Evolutionary conservation across 2,888 invertebrate genomes (phyloP).

Genomic region (Prenolepis imparis): DNA sequence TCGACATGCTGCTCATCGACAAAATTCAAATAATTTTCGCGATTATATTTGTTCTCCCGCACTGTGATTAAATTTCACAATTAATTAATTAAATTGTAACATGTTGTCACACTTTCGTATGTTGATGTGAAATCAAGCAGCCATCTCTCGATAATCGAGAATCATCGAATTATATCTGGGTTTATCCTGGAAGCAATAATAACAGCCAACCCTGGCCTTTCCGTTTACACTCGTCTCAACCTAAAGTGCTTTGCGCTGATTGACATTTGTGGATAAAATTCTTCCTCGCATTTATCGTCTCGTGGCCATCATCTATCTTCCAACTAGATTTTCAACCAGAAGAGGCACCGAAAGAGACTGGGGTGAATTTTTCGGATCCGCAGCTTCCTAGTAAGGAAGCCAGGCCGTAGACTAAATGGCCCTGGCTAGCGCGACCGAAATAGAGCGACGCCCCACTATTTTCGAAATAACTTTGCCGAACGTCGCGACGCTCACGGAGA

Average conservation of each 20-base stretch:
- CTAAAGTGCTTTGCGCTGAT: conserved; percentile 18
- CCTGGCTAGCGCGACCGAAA: conserved; percentile 83
- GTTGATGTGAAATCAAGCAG: neutral
- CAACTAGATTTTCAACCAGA: neutral
- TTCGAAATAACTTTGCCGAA: conserved; percentile 72
- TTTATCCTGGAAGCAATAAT: conserved; percentile 31
- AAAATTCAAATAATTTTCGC: neutral
- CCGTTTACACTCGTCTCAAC: conserved; percentile 1
- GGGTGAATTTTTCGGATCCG: conserved; percentile 53
- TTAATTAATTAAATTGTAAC: neutral
- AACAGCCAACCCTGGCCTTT: conserved; percentile 5
- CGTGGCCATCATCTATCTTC: neutral
- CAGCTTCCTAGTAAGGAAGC: conserved; percentile 79
- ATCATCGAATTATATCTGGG: neutral
- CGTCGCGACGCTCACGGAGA: conserved; percentile 68
- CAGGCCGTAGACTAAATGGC: conserved; percentile 83
- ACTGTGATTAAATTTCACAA: neutral
- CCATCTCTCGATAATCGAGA: neutral
- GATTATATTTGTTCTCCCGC: neutral
- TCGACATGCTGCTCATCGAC: neutral
- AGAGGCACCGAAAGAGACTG: conserved; percentile 6
- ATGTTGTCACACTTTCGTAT: neutral
- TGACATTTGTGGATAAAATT: neutral
- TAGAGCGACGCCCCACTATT: conserved; percentile 83
- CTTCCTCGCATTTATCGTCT: conserved; percentile 12